A percentile compares a stretch with the other conserved stretches of the same genome.
These are phyloP conservation scores for Myocastor coypus DNA, from an alignment of 2,113 vertebrate genomes.

Conservation along the genomic window DNA sequence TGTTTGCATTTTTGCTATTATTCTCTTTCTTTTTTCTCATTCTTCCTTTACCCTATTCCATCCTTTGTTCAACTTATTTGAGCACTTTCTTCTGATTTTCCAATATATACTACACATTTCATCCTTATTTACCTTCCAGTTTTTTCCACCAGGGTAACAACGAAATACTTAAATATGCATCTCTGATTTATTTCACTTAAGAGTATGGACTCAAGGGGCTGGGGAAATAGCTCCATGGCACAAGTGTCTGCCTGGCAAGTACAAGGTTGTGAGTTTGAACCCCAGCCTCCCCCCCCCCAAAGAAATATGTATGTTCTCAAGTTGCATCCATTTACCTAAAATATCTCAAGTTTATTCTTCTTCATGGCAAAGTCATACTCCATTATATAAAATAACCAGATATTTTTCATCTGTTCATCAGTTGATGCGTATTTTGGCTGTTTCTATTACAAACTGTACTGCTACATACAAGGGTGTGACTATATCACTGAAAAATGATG, in stretches of 20 bases:
- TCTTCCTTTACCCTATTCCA: neutral
- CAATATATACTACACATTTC: neutral
- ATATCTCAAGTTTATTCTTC: neutral
- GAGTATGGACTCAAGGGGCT: neutral
- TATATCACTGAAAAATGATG: neutral
- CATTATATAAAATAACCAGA: neutral
- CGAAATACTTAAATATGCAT: neutral
- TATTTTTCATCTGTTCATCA: neutral
- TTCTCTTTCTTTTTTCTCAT: neutral
- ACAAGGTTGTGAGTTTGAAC: no score
- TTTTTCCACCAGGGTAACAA: neutral
- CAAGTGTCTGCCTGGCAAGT: no score
- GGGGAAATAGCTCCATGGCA: no score
- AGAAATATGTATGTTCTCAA: no score
- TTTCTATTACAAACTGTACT: neutral
- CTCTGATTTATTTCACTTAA: neutral
- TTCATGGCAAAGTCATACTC: neutral
- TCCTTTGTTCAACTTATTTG: neutral
- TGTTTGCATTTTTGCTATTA: neutral
- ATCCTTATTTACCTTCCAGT: neutral
- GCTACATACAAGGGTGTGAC: neutral
- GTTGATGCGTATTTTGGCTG: neutral
- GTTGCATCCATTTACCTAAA: neutral
- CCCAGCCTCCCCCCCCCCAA: no score
- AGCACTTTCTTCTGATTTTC: neutral